Conservation (phyloP, 2,797 vertebrate genomes). For the Enteromius viviparus region DNA sequence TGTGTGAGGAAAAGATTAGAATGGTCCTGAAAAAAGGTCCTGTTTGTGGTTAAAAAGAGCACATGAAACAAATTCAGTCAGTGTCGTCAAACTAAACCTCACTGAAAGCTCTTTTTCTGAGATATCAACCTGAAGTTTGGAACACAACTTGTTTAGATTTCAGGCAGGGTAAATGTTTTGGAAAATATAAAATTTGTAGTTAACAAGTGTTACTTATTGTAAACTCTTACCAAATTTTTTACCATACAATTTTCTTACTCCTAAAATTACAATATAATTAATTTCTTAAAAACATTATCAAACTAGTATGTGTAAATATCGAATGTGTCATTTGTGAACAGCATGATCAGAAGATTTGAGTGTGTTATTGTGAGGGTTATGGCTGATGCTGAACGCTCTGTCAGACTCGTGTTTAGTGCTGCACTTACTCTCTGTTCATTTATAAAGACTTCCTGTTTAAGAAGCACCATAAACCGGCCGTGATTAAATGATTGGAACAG, state of each 20-base stretch:
- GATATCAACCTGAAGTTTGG: not conserved
- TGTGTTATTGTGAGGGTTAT: too few species aligned
- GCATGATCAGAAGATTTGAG: too few species aligned
- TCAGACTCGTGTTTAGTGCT: not conserved
- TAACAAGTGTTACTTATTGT: too few species aligned
- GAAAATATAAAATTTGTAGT: not conserved
- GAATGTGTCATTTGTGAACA: too few species aligned
- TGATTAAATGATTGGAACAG: conserved; percentile 13
- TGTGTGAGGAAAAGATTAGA: too few species aligned
- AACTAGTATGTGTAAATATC: too few species aligned
- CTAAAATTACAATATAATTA: too few species aligned
- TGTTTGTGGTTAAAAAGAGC: not conserved
- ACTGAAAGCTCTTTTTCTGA: too few species aligned
- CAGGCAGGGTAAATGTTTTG: not conserved
- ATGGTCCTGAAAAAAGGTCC: too few species aligned
- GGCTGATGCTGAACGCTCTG: not conserved
- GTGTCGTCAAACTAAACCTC: not conserved
- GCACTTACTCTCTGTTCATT: not conserved
- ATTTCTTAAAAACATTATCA: too few species aligned
- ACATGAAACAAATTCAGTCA: too few species aligned
- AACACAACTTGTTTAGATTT: not conserved
- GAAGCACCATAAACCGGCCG: not conserved
- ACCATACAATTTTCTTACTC: not conserved
- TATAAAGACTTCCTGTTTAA: not conserved
- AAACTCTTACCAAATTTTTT: too few species aligned